Evolutionary conservation across 2,797 vertebrate species (phyloP), one percentile per base, ranked within the genome.

Genomic region (Choloepus didactylus): DNA sequence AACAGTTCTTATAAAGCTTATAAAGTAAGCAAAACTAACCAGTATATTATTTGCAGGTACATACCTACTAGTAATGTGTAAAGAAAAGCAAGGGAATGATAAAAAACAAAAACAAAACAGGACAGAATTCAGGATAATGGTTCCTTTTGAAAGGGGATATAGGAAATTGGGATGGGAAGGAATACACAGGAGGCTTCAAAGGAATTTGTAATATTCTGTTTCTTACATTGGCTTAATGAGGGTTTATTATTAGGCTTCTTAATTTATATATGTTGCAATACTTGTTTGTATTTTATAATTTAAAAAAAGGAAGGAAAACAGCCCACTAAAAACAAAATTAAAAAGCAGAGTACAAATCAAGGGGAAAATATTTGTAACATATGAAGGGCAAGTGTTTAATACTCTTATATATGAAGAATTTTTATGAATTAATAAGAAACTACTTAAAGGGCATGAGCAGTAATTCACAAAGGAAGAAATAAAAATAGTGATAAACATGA

Each of bases 381-480:
- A 90, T 35, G 60, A 93, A 95, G 73, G n/a, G 44, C 35, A 89
- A 73, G 76, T 84, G 46, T n/a, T 69, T 91, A 91, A 49, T 91
- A 90, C 60, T 46, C 66, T 91, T 83, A 88, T 89, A 86, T 44
- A n/a, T 91, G 60, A 95, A 93, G 80, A 79, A 83, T 14, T 88
- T 25, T 59, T 75, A 44, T 70, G 41, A 92, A 82, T 94, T 54
- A 86, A 12, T 80, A 79, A 9, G 27, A 76, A 94, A 86, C 54
- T 95, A 54, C 38, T 70, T 89, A 83, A 91, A 93, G 31, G 51
- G 9, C 38, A 59, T 80, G 64, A 92, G 12, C 49, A 91, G 1
- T 88, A 93, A 75, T 89, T 96, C 66, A 93, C 21, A 95, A 66
- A 93, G 79, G 59, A 97, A 88, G 60, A 94, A 83, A 86, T 60